Conservation (phyloP, 2,797 vertebrate species). For the Synanceia verrucosa region DNA sequence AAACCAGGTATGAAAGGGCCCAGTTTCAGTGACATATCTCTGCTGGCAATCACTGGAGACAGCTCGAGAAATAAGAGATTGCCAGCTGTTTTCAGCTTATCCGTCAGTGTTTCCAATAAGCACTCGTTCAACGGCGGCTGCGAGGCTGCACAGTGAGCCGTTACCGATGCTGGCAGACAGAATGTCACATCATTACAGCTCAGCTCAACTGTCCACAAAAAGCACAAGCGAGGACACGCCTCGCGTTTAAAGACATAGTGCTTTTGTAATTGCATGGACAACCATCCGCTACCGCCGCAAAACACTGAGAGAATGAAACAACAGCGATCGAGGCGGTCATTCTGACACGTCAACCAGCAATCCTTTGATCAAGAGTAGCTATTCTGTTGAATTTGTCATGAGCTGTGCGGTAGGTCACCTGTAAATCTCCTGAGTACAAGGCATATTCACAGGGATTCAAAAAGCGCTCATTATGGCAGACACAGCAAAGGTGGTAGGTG, state of each 20-base stretch:
- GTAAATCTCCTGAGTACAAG: conserved; percentile 20
- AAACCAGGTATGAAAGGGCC: neutral
- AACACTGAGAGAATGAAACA: neutral
- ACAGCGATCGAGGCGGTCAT: conserved; percentile 10
- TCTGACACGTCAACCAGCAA: conserved; percentile 20
- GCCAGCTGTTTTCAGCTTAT: neutral
- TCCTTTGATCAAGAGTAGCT: conserved; percentile 21
- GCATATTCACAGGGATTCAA: neutral
- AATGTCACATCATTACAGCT: conserved; percentile 3
- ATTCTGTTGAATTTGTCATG: conserved; percentile 23
- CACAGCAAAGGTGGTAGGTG: neutral
- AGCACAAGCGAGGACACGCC: neutral
- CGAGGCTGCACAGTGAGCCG: neutral
- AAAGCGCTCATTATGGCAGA: neutral
- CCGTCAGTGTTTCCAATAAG: neutral
- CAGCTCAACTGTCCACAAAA: conserved; percentile 1
- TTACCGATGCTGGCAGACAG: conserved; percentile 1
- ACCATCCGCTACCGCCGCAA: neutral
- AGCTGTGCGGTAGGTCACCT: conserved; percentile 9
- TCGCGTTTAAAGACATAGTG: neutral
- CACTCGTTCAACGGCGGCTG: neutral
- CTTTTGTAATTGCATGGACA: neutral
- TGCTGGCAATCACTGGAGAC: neutral
- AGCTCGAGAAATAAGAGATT: neutral
- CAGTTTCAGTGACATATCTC: neutral